Evolutionary conservation across 2,888 invertebrate species (phyloP), one percentile per base, ranked within the genome.

Genomic region (Ischnura elegans): DNA sequence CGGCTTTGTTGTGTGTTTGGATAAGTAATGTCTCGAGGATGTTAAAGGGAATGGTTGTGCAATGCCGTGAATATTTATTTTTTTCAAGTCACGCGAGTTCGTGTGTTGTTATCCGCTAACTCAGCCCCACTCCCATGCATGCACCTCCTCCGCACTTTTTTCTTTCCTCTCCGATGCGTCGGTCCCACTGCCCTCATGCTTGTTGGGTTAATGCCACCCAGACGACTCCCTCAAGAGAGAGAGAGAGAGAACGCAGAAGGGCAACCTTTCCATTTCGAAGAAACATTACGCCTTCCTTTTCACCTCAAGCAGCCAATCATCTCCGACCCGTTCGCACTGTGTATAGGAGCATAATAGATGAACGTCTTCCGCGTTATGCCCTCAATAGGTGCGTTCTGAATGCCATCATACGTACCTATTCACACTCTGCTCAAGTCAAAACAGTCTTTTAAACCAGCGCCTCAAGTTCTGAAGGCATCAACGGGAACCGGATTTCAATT

Each of bases 111-210:
- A 21, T 36, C 42, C 51, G 4, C 47, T 61, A 51, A n/a, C 19
- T 51, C 51, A 51, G 13, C 25, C 51, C 10, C 87, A 51, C 21
- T 87, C 55, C n/a, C 55, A 5, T 21, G 6, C 51, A 51, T 51
- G 2, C 51, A 3, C 4, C 51, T 51, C 51, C 19, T 47, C 25
- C 16, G 16, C 87, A 21, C 87, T n/a, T 29, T 29, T 29, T 29
- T 29, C 19, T 36, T 29, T 46, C 36, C 36, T 13, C 42, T 66
- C 13, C 66, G 0, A 43, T 19, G 42, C 16, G 25, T 25, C 55
- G 66, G 90, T n/a, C 90, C 61, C 90, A 90, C 90, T 90, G 90
- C 61, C 90, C 90, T 43, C n/a, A n/a, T 16, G 29, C 61, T 36
- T 4, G 25, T n/a, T 43, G n/a, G 42, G 90, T 90, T 55, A 90